These are phyloP conservation scores for Alauda arvensis DNA, from an alignment of 2,797 vertebrate genomes.

Conservation along the genomic window DNA sequence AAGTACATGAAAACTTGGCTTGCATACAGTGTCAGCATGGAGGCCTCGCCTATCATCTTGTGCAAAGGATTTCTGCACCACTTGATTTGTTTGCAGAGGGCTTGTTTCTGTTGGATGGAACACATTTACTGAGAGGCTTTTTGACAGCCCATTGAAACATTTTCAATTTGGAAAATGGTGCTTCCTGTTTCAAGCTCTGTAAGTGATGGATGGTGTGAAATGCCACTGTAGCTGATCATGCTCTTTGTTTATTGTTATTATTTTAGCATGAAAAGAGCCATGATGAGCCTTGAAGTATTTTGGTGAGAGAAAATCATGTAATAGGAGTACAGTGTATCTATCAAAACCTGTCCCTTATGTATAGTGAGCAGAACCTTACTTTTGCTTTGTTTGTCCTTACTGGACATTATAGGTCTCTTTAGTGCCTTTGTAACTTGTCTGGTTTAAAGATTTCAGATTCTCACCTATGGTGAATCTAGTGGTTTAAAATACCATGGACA, in stretches of 20 bases:
- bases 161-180: constrained; percentile 71
- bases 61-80: constrained; percentile 80
- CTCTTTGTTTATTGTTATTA: constrained; percentile 56
- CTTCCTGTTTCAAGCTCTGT: constrained; percentile 71
- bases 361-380: background rate
- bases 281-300: constrained; percentile 47
- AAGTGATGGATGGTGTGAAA: constrained; percentile 67
- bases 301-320: constrained; percentile 23
- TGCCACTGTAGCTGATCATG: constrained; percentile 47
- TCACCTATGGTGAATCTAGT: background rate
- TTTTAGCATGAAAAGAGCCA: constrained; percentile 56
- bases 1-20: constrained; percentile 85
- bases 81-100: constrained; percentile 83
- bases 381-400: background rate
- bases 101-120: constrained; percentile 81
- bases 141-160: constrained; percentile 82
- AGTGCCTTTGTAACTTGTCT: background rate
- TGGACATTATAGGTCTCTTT: background rate
- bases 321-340: background rate
- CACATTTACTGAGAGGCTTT: constrained; percentile 75
- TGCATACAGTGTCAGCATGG: constrained; percentile 75
- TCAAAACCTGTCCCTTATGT: background rate
- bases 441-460: background rate
- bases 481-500: background rate
- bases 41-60: constrained; percentile 78